Percentiles rank a stretch among this genome's conserved stretches.
Conservation (phyloP, 2,888 invertebrate species). For the Bellardia pandia region DNA sequence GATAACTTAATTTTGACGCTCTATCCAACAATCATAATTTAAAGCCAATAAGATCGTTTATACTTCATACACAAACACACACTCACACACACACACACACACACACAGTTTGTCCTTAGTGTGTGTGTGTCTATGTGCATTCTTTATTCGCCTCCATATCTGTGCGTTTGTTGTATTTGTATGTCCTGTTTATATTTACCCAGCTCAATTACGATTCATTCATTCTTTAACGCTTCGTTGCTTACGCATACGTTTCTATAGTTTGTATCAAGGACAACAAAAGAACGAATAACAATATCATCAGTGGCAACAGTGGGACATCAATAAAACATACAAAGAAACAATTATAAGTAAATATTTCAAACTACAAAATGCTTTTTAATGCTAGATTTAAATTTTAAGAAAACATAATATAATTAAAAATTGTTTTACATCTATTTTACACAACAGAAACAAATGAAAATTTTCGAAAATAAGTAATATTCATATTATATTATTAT, state of each 20-base stretch:
- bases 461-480: too few species aligned
- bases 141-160: slow-evolving; percentile 8
- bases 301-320: background rate
- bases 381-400: background rate
- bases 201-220: slow-evolving; percentile 68
- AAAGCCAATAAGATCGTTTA: slow-evolving; percentile 59
- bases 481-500: too few species aligned
- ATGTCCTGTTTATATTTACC: slow-evolving; percentile 53
- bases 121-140: background rate
- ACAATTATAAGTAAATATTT: background rate
- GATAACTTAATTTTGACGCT: slow-evolving; percentile 62
- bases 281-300: background rate
- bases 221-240: slow-evolving; percentile 70
- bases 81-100: background rate
- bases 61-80: slow-evolving; percentile 7
- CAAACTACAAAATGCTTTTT: background rate
- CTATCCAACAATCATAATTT: slow-evolving; percentile 62
- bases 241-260: slow-evolving; percentile 59
- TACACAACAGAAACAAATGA: too few species aligned
- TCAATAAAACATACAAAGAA: background rate
- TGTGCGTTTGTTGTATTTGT: slow-evolving; percentile 14
- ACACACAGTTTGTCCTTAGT: slow-evolving; percentile 20
- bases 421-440: too few species aligned
- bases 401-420: background rate
- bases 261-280: slow-evolving; percentile 23